Base-by-base conservation (phyloP, 2,797 vertebrate species). In the Acipenser ruthenus region DNA sequence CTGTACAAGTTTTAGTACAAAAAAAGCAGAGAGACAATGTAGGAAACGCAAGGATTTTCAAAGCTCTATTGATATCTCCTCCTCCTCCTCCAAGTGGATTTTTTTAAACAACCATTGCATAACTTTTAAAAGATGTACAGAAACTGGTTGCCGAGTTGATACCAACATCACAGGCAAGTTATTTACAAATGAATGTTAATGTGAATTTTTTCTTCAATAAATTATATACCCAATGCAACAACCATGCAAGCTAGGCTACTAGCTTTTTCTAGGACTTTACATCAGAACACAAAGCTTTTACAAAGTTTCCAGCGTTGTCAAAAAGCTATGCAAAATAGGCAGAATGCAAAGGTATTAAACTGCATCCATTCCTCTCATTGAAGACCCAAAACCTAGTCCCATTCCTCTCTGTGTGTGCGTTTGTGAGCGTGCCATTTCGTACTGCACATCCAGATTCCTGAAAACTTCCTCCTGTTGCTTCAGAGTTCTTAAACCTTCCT, bases 401-500 rank as follows among this genome's bases (percentile, higher is more conserved):
- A 98, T 97, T 75, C 96, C 96, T 80, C 96, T 91, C 71, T 97
- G 95, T 0, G 96, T 98, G 84, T 99, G 96, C 1, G 97, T 99
- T 77, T 99, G 96, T 67, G 97, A 99, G 67, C 97, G 89, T 10
- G 96, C 96, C 95, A 98, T 97, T 81, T 98, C 95, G 5, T 99
- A 99, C 82, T 98, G 97, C 69, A 98, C 96, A 67, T 99, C 96
- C 49, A 99, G 87, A 74, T 98, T 99, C 68, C 94, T 79, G 73
- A 99, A 99, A 83, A 99, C 94, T 83, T 99, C 96, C 74, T 99
- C 96, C 76, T 99, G 96, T 76, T 98, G 95, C 76, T 99, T 95
- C 75, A 99, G 83, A 0, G 96, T 99, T 84, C 93, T 96, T 58
- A 96, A 82, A 75, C 93, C 95, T 72, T 99, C 96, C 53, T 94